Evolutionary conservation across 2,797 vertebrate genomes (phyloP).

Genomic region (Sparus aurata): DNA sequence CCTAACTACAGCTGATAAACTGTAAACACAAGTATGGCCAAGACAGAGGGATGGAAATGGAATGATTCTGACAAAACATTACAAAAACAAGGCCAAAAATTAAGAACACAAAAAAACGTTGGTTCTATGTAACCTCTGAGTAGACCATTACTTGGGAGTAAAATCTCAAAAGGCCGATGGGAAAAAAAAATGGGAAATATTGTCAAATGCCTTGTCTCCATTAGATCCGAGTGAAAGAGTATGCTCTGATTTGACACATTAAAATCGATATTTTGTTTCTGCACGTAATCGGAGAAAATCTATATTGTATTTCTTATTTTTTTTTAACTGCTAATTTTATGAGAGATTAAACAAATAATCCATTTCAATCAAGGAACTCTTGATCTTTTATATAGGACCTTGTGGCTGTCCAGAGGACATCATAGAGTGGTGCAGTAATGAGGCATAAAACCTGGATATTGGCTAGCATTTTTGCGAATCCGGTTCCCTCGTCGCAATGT

Average conservation of each 20-base stretch:
- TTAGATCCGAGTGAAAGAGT: constrained; percentile 26
- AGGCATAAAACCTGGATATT: too few species aligned
- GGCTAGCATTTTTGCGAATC: too few species aligned
- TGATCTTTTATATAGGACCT: background rate
- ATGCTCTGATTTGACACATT: constrained; percentile 7
- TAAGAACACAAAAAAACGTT: constrained; percentile 37
- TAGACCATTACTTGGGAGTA: constrained; percentile 66
- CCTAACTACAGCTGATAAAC: constrained; percentile 45
- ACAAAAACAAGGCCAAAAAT: constrained; percentile 45
- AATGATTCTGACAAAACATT: constrained; percentile 66
- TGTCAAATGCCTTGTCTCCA: constrained; percentile 66
- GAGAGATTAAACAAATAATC: constrained; percentile 24
- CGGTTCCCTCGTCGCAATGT: too few species aligned
- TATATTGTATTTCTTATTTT: background rate
- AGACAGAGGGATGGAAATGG: constrained; percentile 58
- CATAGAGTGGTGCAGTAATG: background rate
- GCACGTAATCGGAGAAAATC: background rate
- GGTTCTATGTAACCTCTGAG: constrained; percentile 57
- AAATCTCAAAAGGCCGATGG: constrained; percentile 74
- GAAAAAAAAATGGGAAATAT: constrained; percentile 38
- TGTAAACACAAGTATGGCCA: constrained; percentile 63
- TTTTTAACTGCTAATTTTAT: constrained; percentile 47
- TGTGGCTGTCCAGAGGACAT: constrained; percentile 11
- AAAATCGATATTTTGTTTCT: constrained; percentile 2
- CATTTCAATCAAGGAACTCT: constrained; percentile 11